Base-by-base conservation (phyloP, 2,888 invertebrate species). In the Epistrophe eligans region DNA sequence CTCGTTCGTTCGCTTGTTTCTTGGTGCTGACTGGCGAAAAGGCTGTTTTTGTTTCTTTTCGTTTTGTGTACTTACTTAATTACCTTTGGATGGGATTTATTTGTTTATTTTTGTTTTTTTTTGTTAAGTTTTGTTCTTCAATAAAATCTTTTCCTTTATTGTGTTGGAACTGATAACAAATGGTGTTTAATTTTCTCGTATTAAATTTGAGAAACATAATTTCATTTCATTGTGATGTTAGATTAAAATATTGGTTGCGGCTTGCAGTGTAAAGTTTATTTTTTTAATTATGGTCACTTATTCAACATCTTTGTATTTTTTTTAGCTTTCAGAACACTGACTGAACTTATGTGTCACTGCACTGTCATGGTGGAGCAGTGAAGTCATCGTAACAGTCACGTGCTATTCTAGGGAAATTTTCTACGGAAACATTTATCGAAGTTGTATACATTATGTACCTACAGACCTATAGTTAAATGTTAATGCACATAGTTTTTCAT, bases 331-430 rank as follows among this genome's bases (percentile, higher is more conserved):
- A 17, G 4, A 40, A 60, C 19, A 13, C 17, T 35, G 19, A 60
- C 17, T 60, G 35, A 35, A 57, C 9, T 35, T 17, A 58, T 58
- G 58, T 58, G 58, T 35, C 58, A 38, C 35, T 17, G 24, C 55
- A 55, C 15, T 55, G 32, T 55, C 58, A 38, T 35, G 2, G 35
- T 35, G 57, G 17, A 0, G n/a, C 32, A 35, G 57, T 38, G 11
- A n/a, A 10, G n/a, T 9, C n/a, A 10, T 38, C 17, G 11, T 58
- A n/a, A 17, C 7, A 43, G 62, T 62, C 62, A 62, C 62, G 43
- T 62, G 62, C 43, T 62, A 7, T 62, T 62, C 24, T 62, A 62
- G 62, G 43, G 62, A 62, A 62, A 43, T 62, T 62, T 43, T 19
- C 9, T 62, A 43, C 13, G 17, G 17, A 60, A 11, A 19, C 5